Conservation (phyloP, 2,888 invertebrate species). For the Diaphora mendica region DNA sequence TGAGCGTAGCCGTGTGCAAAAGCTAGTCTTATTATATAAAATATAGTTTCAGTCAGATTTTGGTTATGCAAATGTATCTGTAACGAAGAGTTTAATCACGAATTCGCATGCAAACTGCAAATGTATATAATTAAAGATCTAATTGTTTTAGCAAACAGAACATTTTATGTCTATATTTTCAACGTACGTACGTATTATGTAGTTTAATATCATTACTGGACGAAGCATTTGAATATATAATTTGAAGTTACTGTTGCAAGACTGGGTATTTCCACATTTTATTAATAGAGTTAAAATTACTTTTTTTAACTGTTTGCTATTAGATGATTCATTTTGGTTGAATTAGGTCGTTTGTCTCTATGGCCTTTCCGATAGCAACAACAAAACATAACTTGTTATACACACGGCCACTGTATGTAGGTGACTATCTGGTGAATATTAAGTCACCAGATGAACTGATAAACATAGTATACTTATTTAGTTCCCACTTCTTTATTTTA, state of each 20-base stretch:
- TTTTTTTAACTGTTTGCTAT: background rate
- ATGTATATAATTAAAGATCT: slow-evolving; percentile 30
- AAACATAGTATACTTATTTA: too few species aligned
- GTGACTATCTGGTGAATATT: too few species aligned
- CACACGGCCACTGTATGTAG: too few species aligned
- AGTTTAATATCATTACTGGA: slow-evolving; percentile 17
- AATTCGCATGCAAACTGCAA: slow-evolving; percentile 29
- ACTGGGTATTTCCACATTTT: slow-evolving; percentile 56
- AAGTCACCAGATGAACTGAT: too few species aligned
- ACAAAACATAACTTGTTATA: background rate
- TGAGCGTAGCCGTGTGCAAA: too few species aligned
- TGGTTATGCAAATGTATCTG: slow-evolving; percentile 2
- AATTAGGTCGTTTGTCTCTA: background rate
- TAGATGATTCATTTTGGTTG: slow-evolving; percentile 12
- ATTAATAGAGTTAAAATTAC: background rate
- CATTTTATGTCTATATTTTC: slow-evolving; percentile 44
- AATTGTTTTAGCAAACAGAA: slow-evolving; percentile 32
- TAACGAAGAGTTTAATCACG: slow-evolving; percentile 17
- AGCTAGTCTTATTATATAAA: too few species aligned
- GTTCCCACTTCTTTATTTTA: too few species aligned
- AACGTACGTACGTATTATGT: slow-evolving; percentile 8
- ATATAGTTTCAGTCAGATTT: background rate
- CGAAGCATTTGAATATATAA: slow-evolving; percentile 36
- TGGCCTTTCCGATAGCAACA: background rate
- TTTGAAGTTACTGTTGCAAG: slow-evolving; percentile 58